These are phyloP conservation scores for Crenuchus spilurus DNA, from an alignment of 2,797 vertebrate genomes.

Conservation along the genomic window DNA sequence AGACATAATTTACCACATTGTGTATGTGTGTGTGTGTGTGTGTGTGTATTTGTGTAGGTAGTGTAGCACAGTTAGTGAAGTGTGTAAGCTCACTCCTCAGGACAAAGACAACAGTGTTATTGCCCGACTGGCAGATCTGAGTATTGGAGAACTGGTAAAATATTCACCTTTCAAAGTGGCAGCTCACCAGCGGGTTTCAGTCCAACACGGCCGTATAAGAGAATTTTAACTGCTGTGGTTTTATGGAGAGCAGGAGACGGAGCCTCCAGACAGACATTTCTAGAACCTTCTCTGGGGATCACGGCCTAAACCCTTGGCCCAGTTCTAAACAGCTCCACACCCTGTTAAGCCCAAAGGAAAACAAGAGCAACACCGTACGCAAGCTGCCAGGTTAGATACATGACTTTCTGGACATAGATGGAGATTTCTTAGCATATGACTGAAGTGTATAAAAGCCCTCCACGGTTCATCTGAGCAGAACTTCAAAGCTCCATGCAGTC, in stretches of 20 bases:
- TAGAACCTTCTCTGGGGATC: not conserved
- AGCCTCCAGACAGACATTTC: conserved; percentile 13
- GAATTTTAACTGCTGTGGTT: conserved; percentile 11
- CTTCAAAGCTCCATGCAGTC: conserved; percentile 16
- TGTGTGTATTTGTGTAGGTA: conserved; percentile 17
- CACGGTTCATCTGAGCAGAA: not conserved
- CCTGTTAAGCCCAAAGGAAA: conserved; percentile 8
- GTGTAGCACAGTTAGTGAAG: not conserved
- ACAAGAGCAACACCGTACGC: not conserved
- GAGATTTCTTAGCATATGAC: not conserved
- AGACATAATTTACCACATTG: too few species aligned
- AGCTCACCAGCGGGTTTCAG: not conserved
- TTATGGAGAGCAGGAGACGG: conserved; percentile 13
- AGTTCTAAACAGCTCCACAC: not conserved
- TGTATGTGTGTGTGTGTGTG: conserved; percentile 19
- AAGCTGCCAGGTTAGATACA: not conserved
- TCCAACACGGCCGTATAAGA: not conserved
- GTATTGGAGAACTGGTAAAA: conserved; percentile 2
- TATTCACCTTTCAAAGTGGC: not conserved
- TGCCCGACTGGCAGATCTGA: not conserved
- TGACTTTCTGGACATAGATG: conserved; percentile 1
- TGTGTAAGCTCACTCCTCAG: not conserved
- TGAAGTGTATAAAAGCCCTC: conserved; percentile 15
- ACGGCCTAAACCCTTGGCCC: not conserved
- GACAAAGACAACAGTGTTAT: conserved; percentile 5